Evolutionary conservation across 2,113 vertebrate genomes (phyloP).

Genomic region (Halichoeres trimaculatus): DNA sequence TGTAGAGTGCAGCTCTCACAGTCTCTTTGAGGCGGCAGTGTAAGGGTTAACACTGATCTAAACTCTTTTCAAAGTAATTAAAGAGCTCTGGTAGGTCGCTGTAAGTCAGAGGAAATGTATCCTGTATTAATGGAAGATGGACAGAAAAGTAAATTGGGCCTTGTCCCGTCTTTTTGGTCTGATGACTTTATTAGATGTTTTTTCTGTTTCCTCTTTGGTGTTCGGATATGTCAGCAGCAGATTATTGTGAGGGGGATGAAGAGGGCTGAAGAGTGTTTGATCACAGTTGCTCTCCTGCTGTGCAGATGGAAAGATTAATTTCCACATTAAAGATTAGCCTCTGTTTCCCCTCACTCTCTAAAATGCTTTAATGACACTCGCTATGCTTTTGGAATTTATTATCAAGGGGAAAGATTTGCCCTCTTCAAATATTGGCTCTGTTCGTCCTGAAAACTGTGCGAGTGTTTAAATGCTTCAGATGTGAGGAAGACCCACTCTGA

Average conservation of each 20-base stretch:
- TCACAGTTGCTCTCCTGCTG: slow-evolving; percentile 4
- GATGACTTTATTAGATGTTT: not conserved
- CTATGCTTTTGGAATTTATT: not conserved
- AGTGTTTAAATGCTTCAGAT: not conserved
- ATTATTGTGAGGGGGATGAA: not conserved
- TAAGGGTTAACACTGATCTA: not conserved
- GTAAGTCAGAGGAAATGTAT: not conserved
- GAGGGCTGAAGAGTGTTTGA: slow-evolving; percentile 2
- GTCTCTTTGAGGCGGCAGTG: not conserved
- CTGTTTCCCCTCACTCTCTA: not conserved
- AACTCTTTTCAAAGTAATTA: not conserved
- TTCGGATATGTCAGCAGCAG: not conserved
- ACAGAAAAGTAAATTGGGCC: not conserved
- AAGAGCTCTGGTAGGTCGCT: not conserved
- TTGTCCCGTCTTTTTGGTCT: not conserved
- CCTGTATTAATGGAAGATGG: not conserved
- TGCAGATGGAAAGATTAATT: not conserved
- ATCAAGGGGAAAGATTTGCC: slow-evolving; percentile 1
- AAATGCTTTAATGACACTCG: not conserved
- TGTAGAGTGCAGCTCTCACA: not conserved
- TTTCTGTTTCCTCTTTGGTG: not conserved
- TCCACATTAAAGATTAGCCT: not conserved
- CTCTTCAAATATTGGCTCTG: not conserved
- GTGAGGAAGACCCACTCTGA: not conserved
- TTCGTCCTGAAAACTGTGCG: not conserved